Percentiles rank a stretch among this genome's conserved stretches.
Conservation (phyloP, 2,797 vertebrate species). For the Myotis findleyi region DNA sequence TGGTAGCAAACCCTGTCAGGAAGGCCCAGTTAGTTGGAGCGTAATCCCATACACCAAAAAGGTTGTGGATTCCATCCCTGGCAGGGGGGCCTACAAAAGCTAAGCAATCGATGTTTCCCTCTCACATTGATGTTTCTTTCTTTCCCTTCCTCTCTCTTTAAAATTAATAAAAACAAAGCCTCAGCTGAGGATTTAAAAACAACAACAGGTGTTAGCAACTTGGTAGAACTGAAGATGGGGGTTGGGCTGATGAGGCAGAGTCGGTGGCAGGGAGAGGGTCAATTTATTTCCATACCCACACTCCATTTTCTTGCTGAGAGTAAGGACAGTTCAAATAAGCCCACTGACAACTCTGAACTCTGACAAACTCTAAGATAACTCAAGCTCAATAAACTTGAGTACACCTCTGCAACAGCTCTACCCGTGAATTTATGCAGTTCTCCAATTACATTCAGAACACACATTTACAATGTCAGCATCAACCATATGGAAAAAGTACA, state of each 20-base stretch:
- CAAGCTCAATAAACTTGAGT: background rate
- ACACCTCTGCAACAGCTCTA: background rate
- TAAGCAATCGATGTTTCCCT: background rate
- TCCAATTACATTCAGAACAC: background rate
- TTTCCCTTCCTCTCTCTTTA: background rate
- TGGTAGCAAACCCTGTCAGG: background rate
- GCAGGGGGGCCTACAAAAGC: background rate
- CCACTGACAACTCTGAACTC: background rate
- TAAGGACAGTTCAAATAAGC: background rate
- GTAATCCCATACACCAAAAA: background rate
- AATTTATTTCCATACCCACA: background rate
- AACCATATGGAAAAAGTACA: background rate
- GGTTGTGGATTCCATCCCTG: background rate
- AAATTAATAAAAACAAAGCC: background rate
- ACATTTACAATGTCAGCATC: background rate
- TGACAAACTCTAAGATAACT: background rate
- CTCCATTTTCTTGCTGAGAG: background rate
- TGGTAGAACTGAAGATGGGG: background rate
- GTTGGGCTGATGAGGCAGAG: background rate
- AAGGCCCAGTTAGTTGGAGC: background rate
- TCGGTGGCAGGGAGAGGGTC: background rate
- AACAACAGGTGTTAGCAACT: background rate
- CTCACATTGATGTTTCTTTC: background rate
- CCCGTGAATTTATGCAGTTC: background rate
- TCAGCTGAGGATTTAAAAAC: background rate